Base-by-base conservation (phyloP, 1,140 invertebrate genomes). In the Neodiprion lecontei region DNA sequence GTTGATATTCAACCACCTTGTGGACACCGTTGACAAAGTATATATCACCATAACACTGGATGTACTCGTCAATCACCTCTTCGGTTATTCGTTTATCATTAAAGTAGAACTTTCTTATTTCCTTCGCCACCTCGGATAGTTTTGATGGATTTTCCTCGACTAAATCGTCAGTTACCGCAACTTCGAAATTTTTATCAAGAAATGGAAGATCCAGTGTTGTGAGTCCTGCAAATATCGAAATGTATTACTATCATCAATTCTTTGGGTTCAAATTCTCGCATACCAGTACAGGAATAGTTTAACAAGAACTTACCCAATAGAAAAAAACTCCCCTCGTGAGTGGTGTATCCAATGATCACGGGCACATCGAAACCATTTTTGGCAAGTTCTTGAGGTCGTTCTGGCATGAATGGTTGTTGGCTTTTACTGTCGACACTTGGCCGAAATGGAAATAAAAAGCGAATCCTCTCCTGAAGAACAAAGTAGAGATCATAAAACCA, bases 311-410 rank as follows among this genome's bases (percentile, higher is more conserved):
- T 79, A 87, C 84, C 79, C 50, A 81, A 77, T 49, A 89, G 81
- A 12, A 89, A 79, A 4, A 89, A 71, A n/a, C 10, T 53, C 10
- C 50, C 50, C n/a, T 53, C 50, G 50, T 53, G 85, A 17, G 86
- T 87, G 76, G 88, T 91, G 65, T 91, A 90, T 0, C 92, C 92
- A 40, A 89, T 82, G 17, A 93, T 88, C 50, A 92, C 78, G 1
- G 92, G 92, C 3, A 93, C 85, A 67, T 89, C 87, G 50, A 88
- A 79, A 61, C 87, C 86, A 72, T 85, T 86, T 70, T 87, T 88
- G 67, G 78, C 78, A 28, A 86, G 69, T 23, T 81, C 73, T 48
- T 65, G 48, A 7, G 82, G 83, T 47, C 80, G 66, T 69, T 83
- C 74, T 7, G 83, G 80, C 14, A 90, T 75, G 61, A 89, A 79